These are phyloP conservation scores for Eciton burchellii DNA, from an alignment of 1,140 invertebrate genomes.

Conservation along the genomic window DNA sequence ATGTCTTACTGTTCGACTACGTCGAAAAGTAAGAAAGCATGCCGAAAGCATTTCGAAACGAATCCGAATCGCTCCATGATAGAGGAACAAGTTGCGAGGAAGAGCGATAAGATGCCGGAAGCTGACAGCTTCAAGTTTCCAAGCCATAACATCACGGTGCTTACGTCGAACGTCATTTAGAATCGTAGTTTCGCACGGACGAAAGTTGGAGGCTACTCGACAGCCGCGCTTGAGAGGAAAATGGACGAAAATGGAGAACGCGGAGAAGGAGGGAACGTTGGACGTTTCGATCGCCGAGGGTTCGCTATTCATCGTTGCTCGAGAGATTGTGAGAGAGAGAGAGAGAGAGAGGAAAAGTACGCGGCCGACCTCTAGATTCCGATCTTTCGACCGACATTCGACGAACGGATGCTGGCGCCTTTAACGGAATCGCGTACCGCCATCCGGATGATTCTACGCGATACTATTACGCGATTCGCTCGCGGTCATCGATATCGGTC, in stretches of 20 bases:
- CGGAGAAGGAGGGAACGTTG: slow-evolving; percentile 3
- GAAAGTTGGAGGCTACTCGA: slow-evolving; percentile 36
- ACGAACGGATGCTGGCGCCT: too few species aligned
- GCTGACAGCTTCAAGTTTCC: slow-evolving; percentile 51
- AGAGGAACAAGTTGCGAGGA: slow-evolving; percentile 4
- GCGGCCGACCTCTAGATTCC: too few species aligned
- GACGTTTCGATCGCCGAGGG: not conserved
- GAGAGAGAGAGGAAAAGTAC: too few species aligned
- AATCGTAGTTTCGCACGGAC: slow-evolving; percentile 34
- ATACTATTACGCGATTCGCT: not conserved
- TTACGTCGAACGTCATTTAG: slow-evolving; percentile 53
- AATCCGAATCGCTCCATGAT: slow-evolving; percentile 31
- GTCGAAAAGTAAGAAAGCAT: slow-evolving; percentile 26
- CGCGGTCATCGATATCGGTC: not conserved
- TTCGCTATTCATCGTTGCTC: slow-evolving; percentile 24
- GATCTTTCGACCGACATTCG: too few species aligned
- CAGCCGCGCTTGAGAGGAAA: slow-evolving; percentile 31
- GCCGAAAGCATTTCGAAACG: not conserved
- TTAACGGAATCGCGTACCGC: too few species aligned
- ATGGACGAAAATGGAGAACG: slow-evolving; percentile 4
- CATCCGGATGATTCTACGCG: too few species aligned
- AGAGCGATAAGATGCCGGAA: slow-evolving; percentile 40
- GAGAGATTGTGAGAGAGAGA: not conserved
- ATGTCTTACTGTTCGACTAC: too few species aligned
- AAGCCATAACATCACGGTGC: slow-evolving; percentile 18